Evolutionary conservation across 2,797 vertebrate genomes (phyloP), one percentile per base, ranked within the genome.

Genomic region (Amniataba percoides): DNA sequence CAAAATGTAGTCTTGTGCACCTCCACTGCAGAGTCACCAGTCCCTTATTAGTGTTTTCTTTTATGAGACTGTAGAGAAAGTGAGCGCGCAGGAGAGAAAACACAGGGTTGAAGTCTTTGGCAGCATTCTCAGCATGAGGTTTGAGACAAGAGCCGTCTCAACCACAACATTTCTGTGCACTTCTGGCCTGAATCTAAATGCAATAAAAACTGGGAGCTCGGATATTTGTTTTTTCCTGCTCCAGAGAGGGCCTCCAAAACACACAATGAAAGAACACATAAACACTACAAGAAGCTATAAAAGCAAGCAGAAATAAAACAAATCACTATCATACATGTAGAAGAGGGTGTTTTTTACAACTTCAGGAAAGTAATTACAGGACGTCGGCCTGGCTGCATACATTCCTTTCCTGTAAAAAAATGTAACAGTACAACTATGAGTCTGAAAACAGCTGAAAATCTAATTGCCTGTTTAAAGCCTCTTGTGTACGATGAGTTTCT

Each of bases 351-450:
- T 56, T 59, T 48, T 66, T 51, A 55, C 10, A 52, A 18, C 49
- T 62, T 2, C 48, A 51, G 39, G 23, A 58, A 48, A n/a, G 23
- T 12, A 14, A 48, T 51, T 52, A 62, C 19, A 40, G 45, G 8
- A n/a, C n/a, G 7, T 3, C 1, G 6, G 3, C 1, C 5, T 40
- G 27, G 9, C n/a, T 65, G 6, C 52, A 60, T 16, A n/a, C 39
- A 42, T 42, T 48, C 42, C 23, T 56, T 42, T 10, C 69, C 69
- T 56, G 7, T 49, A 49, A 52, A 46, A 67, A 48, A 67, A 43
- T 3, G 2, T 3, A 1, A 49, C 19, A 39, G 16, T 40, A 39
- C n/a, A 43, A 36, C 69, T 57, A 43, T 31, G 16, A 46, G 2
- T 31, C 49, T 72, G 6, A 27, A n/a, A 62, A 56, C 31, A n/a